Conservation (phyloP, 2,888 invertebrate species). For the Charanyca ferruginea region DNA sequence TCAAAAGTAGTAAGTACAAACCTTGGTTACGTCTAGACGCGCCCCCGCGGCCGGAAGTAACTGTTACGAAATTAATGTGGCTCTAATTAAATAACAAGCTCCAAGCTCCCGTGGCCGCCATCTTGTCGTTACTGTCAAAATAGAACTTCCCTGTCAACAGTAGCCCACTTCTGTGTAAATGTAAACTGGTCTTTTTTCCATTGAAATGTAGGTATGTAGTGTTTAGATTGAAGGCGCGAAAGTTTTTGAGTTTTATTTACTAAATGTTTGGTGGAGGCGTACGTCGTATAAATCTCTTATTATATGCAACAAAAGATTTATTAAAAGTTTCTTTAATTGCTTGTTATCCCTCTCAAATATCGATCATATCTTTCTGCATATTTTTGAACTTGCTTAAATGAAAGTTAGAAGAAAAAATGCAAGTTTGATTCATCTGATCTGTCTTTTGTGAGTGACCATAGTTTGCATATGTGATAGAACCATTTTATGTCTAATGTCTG, state of each 20-base stretch:
- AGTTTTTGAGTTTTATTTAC: slow-evolving; percentile 26
- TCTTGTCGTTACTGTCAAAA: slow-evolving; percentile 81
- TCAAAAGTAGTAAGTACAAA: slow-evolving; percentile 40
- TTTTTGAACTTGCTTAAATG: background rate
- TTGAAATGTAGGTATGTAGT: slow-evolving; percentile 51
- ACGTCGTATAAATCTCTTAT: slow-evolving; percentile 9
- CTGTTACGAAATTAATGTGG: slow-evolving; percentile 88
- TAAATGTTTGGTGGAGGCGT: slow-evolving; percentile 15
- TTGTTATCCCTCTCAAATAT: too few relatives aligned
- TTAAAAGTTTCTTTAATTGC: background rate
- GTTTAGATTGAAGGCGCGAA: slow-evolving; percentile 41
- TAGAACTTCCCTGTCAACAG: slow-evolving; percentile 79
- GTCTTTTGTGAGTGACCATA: background rate
- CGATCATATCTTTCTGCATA: background rate
- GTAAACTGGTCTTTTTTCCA: slow-evolving; percentile 61
- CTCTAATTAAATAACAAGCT: slow-evolving; percentile 88
- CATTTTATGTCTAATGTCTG: too few relatives aligned
- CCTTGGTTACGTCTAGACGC: slow-evolving; percentile 66
- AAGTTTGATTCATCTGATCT: background rate
- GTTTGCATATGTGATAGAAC: background rate
- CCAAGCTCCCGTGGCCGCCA: slow-evolving; percentile 79
- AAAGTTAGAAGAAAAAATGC: too few relatives aligned
- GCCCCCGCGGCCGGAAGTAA: slow-evolving; percentile 80
- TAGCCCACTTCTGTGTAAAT: slow-evolving; percentile 67
- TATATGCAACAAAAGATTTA: background rate